phyloP scores from a whole-genome alignment of 2,797 vertebrate species.

The Anisognathus igniventris region DNA sequence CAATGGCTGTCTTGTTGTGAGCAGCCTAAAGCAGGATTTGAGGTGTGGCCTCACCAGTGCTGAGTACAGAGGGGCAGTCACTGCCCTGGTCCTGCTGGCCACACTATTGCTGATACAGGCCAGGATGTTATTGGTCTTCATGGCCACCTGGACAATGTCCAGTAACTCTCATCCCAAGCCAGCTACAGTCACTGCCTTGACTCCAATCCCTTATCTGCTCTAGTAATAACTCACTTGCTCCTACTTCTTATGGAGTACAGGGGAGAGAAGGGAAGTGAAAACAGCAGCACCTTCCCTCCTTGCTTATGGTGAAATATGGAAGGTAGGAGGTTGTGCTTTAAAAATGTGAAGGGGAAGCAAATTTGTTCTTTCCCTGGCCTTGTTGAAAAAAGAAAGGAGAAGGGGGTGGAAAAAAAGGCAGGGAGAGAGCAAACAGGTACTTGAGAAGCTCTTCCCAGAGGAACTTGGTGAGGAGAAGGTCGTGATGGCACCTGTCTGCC shows the following conservation, averaged over 20 bases:
- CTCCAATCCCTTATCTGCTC: background rate
- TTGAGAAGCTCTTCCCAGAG: background rate
- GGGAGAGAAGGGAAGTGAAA: background rate
- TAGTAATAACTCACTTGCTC: background rate
- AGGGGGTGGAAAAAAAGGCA: accelerated
- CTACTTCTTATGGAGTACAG: background rate
- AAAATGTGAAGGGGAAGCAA: background rate
- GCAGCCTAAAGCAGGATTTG: background rate
- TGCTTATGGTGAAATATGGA: background rate
- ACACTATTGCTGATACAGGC: background rate
- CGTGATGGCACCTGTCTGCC: background rate
- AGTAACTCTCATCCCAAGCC: background rate
- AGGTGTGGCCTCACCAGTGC: background rate
- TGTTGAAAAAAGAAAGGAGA: background rate
- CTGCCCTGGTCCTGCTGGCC: background rate
- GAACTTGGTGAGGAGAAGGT: background rate
- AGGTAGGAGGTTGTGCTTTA: background rate
- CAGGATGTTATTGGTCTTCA: background rate
- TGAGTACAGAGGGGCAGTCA: accelerated
- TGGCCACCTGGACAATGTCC: background rate
- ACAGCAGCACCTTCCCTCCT: background rate
- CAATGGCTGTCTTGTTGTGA: background rate
- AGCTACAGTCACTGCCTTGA: background rate
- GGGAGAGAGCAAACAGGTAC: background rate
- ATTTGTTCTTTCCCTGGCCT: background rate